These are phyloP conservation scores for Lepas anatifera DNA, from an alignment of 2,888 invertebrate genomes.

Conservation along the genomic window DNA sequence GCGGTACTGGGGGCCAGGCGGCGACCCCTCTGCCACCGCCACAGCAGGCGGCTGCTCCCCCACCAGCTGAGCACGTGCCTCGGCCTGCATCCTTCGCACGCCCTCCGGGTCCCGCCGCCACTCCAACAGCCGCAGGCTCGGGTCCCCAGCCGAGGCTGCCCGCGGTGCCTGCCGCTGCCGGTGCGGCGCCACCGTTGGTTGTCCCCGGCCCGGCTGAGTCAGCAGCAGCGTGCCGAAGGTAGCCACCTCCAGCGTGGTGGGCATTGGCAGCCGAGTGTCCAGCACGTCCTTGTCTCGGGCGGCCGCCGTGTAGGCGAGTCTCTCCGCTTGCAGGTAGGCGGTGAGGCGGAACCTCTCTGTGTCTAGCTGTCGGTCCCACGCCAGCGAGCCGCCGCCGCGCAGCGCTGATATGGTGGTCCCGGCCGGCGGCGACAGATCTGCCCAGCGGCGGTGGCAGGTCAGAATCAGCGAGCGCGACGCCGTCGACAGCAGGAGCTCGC, in stretches of 20 bases:
- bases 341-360: background rate
- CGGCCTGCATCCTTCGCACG: conserved; percentile 15
- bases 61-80: conserved; percentile 37
- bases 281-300: conserved; percentile 43
- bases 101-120: background rate
- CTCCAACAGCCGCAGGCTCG: conserved; percentile 12
- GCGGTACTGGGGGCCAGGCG: conserved; percentile 39
- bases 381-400: conserved; percentile 46
- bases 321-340: background rate
- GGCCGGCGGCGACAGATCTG: conserved; percentile 59
- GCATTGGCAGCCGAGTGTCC: conserved; percentile 84
- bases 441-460: conserved; percentile 70
- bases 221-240: conserved; percentile 94
- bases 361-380: background rate
- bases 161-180: background rate
- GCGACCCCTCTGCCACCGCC: conserved; percentile 50
- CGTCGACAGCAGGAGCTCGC: conserved; percentile 79
- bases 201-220: conserved; percentile 75
- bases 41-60: conserved; percentile 67
- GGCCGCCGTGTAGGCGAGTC: background rate
- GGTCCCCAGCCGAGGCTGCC: conserved; percentile 7
- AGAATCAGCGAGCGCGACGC: conserved; percentile 73
- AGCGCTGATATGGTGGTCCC: conserved; percentile 58
- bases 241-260: conserved; percentile 78
- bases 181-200: conserved; percentile 28